Percentiles rank a stretch among this genome's conserved stretches.
phyloP scores from a whole-genome alignment of 2,113 vertebrate species.

The Mionectes macconnelli region DNA sequence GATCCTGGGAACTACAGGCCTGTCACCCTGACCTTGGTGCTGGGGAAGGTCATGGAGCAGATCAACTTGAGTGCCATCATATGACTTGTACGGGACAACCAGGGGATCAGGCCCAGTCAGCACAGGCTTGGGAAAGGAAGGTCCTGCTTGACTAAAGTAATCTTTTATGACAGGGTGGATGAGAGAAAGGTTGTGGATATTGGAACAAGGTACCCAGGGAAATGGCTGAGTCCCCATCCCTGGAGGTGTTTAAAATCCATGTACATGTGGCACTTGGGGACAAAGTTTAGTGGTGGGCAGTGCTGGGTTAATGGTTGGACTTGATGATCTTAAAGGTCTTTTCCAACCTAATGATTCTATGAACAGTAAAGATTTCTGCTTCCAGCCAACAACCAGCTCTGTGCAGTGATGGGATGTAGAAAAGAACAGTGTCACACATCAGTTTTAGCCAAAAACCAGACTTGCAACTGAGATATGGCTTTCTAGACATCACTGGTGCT shows the following conservation, averaged over 20 bases:
- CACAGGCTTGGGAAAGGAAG: not conserved
- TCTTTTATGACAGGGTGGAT: not conserved
- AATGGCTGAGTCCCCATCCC: not conserved
- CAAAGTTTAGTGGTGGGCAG: too few species aligned
- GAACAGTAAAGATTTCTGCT: not conserved
- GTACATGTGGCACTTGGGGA: not conserved
- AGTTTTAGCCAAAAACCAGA: not conserved
- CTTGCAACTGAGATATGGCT: not conserved
- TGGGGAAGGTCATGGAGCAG: not conserved
- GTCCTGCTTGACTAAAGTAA: not conserved
- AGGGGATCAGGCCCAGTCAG: not conserved
- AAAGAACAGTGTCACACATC: not conserved
- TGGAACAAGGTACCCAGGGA: not conserved
- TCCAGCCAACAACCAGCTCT: not conserved
- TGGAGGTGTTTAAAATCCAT: not conserved
- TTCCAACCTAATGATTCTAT: not conserved
- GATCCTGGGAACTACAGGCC: not conserved
- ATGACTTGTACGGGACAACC: not conserved
- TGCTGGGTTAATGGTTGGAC: not conserved
- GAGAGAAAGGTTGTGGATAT: not conserved
- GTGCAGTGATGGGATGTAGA: not conserved
- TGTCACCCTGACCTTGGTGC: not conserved
- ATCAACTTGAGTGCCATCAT: not conserved
- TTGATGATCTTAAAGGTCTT: not conserved
- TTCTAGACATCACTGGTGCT: not conserved